A percentile compares a stretch with the other conserved stretches of the same genome.
Conservation (phyloP, 2,888 invertebrate genomes). For the Myathropa florea region DNA sequence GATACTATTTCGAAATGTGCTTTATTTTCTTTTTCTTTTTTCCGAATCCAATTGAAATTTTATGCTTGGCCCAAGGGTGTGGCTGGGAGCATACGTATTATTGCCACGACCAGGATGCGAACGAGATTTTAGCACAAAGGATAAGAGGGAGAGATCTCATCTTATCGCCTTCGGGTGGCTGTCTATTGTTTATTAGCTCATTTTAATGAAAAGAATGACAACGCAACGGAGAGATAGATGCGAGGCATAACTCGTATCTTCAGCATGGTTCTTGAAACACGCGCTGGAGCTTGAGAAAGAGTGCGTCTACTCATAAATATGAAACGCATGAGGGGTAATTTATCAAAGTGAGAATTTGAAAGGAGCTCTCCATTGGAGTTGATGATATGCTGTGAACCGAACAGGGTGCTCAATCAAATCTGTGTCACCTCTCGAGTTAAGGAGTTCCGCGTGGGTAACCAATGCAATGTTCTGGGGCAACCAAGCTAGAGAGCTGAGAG, state of each 20-base stretch:
- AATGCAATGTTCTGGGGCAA: no score
- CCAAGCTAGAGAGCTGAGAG: no score
- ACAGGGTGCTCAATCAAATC: background rate
- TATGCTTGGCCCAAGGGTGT: conserved; percentile 21
- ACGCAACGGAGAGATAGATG: background rate
- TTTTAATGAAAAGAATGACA: conserved; percentile 2
- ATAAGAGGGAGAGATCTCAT: background rate
- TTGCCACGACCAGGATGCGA: conserved; percentile 1
- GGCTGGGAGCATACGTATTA: conserved; percentile 11
- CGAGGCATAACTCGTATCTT: background rate
- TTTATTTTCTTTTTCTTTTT: background rate
- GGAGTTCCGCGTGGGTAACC: no score
- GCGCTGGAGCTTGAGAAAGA: background rate
- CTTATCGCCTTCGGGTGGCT: background rate
- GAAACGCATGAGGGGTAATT: background rate
- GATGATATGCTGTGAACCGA: background rate
- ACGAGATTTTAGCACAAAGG: background rate
- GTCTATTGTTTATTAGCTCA: conserved; percentile 7
- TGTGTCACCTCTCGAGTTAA: background rate
- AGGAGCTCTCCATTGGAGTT: background rate
- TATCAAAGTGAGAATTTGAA: background rate
- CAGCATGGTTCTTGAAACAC: background rate
- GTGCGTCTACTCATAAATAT: background rate
- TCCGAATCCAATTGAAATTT: conserved; percentile 37
- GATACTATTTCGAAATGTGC: background rate